Conservation (phyloP, 2,113 vertebrate species). For the Lutjanus erythropterus region DNA sequence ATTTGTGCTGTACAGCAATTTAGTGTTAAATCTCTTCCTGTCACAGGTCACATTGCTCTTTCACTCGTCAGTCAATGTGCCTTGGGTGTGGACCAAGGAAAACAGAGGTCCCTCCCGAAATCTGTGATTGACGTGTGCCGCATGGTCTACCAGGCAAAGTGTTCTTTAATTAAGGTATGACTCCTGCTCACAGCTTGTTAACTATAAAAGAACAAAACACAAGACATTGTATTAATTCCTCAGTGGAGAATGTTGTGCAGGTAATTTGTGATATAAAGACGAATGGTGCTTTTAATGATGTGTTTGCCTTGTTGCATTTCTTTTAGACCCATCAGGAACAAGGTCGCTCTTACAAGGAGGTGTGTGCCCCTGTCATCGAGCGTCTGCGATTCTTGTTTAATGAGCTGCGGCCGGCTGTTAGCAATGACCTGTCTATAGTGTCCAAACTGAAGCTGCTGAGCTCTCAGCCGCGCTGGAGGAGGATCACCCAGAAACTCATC, state of each 20-base stretch:
- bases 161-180: slow-evolving; percentile 96
- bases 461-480: slow-evolving; percentile 95
- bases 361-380: slow-evolving; percentile 97
- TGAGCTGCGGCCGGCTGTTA: slow-evolving; percentile 95
- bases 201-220: not conserved
- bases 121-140: slow-evolving; percentile 97
- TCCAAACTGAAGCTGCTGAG: slow-evolving; percentile 96
- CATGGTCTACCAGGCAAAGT: slow-evolving; percentile 98
- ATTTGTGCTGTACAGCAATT: not conserved
- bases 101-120: slow-evolving; percentile 93
- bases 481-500: slow-evolving; percentile 94
- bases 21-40: not conserved
- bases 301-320: not conserved
- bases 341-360: slow-evolving; percentile 98
- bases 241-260: not conserved
- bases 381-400: slow-evolving; percentile 97
- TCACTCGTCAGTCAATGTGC: slow-evolving; percentile 93
- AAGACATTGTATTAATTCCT: not conserved
- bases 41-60: slow-evolving; percentile 92
- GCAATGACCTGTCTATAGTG: slow-evolving; percentile 95
- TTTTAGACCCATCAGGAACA: slow-evolving; percentile 97
- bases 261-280: not conserved
- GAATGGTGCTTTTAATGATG: not conserved
- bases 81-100: slow-evolving; percentile 94
- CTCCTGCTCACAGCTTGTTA: not conserved